Conservation (phyloP, 2,797 vertebrate species). For the Euthynnus affinis region DNA sequence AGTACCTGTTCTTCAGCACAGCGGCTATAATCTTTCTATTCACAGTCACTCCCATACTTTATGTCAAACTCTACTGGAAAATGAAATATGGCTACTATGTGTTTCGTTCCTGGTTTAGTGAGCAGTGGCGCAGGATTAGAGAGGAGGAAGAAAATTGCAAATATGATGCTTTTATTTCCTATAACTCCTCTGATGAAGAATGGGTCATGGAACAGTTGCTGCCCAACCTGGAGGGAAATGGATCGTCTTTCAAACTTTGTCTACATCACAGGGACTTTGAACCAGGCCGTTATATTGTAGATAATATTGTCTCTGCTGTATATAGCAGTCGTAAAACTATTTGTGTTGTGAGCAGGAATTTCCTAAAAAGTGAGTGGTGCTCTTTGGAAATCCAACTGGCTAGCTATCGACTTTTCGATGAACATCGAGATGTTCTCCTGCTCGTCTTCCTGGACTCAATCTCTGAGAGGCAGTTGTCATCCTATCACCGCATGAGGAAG, state of each 20-base stretch:
- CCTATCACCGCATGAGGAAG: constrained; percentile 91
- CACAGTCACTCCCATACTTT: constrained; percentile 83
- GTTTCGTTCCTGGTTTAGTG: constrained; percentile 87
- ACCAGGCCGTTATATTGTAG: constrained; percentile 84
- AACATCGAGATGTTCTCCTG: constrained; percentile 89
- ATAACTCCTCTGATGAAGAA: constrained; percentile 88
- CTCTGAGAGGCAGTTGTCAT: constrained; percentile 84
- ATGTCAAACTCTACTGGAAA: constrained; percentile 87
- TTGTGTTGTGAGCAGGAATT: constrained; percentile 89
- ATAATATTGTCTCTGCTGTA: constrained; percentile 91
- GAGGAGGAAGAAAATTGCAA: constrained; percentile 85
- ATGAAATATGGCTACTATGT: constrained; percentile 89
- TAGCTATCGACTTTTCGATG: constrained; percentile 91
- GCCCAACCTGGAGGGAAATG: constrained; percentile 82
- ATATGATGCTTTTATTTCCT: constrained; percentile 92
- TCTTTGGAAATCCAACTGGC: constrained; percentile 92
- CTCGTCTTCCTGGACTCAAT: constrained; percentile 89
- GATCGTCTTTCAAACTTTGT: constrained; percentile 83
- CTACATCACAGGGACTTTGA: constrained; percentile 88
- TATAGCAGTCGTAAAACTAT: constrained; percentile 90
- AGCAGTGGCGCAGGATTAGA: constrained; percentile 84
- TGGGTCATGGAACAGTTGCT: constrained; percentile 89
- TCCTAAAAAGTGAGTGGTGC: constrained; percentile 93
- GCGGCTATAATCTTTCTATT: constrained; percentile 79
- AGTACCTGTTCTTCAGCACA: constrained; percentile 83